phyloP scores from a whole-genome alignment of 2,113 vertebrate genomes.

The Cyphomyrus plagiostoma region DNA sequence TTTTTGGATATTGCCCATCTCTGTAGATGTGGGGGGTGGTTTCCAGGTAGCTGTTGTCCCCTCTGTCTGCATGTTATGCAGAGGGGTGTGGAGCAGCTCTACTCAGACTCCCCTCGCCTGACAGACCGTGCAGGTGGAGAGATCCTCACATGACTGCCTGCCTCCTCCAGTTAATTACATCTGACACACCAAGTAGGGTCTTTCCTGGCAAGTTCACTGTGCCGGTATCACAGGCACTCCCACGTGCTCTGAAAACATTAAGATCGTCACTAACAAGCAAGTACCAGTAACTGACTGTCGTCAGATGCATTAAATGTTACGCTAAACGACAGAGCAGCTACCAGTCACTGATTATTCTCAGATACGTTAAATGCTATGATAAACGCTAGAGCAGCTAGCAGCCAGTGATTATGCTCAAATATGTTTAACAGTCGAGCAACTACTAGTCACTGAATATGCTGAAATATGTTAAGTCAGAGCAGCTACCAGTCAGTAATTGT shows the following conservation, averaged over 20 bases:
- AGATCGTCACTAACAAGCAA: neutral
- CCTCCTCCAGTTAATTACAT: neutral
- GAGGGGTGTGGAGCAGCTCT: neutral
- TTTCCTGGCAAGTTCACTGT: neutral
- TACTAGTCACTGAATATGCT: neutral
- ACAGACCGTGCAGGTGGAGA: neutral
- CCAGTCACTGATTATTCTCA: neutral
- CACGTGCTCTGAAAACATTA: neutral
- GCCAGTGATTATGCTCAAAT: neutral
- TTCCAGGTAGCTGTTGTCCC: neutral
- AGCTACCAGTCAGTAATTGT: neutral
- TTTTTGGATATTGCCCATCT: neutral
- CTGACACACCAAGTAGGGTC: neutral
- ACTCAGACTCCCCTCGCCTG: neutral
- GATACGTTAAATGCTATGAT: neutral
- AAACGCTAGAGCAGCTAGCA: neutral
- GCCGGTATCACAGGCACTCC: neutral
- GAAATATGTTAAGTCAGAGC: neutral
- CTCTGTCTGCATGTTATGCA: neutral
- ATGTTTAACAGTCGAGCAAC: neutral
- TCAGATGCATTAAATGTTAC: neutral
- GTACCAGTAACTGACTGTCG: neutral
- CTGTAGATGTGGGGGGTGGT: neutral
- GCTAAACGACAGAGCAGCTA: neutral
- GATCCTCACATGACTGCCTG: neutral